Evolutionary conservation across 2,888 invertebrate species (phyloP).

Genomic region (Calameuta idolon): DNA sequence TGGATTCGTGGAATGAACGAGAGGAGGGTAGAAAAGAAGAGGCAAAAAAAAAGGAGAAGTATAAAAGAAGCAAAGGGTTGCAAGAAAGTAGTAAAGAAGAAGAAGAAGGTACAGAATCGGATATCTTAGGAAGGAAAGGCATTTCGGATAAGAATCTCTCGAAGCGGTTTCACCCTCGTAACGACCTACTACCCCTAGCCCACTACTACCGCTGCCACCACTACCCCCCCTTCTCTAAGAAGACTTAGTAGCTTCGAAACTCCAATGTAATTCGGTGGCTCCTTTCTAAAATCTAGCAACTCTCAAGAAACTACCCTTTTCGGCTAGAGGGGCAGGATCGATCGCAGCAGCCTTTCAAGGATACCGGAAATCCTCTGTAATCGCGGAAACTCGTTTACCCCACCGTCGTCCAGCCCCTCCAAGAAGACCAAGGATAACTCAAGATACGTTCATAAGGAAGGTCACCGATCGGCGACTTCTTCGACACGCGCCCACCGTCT

Average conservation of each 20-base stretch:
- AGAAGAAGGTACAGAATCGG: background rate
- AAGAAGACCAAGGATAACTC: background rate
- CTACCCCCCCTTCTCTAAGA: conserved; percentile 5
- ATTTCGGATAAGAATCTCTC: conserved; percentile 8
- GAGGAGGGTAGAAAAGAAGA: background rate
- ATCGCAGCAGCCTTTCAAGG: background rate
- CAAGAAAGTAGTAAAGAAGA: conserved; percentile 1
- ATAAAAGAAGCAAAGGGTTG: background rate
- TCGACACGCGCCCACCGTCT: background rate
- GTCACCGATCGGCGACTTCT: background rate
- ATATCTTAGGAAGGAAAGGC: background rate
- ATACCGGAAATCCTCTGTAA: background rate
- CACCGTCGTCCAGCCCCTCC: background rate
- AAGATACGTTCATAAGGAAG: background rate
- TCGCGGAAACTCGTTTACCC: background rate
- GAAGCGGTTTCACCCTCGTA: background rate
- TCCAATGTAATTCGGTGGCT: conserved; percentile 3
- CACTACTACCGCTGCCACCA: background rate
- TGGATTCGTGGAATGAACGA: background rate
- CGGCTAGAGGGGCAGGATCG: background rate
- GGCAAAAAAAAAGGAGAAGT: background rate
- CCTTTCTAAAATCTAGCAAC: conserved; percentile 14
- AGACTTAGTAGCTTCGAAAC: background rate
- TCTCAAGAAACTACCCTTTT: background rate
- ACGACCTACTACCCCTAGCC: background rate